Base-by-base conservation (phyloP, 2,113 vertebrate species). In the Corythornis cristatus region DNA sequence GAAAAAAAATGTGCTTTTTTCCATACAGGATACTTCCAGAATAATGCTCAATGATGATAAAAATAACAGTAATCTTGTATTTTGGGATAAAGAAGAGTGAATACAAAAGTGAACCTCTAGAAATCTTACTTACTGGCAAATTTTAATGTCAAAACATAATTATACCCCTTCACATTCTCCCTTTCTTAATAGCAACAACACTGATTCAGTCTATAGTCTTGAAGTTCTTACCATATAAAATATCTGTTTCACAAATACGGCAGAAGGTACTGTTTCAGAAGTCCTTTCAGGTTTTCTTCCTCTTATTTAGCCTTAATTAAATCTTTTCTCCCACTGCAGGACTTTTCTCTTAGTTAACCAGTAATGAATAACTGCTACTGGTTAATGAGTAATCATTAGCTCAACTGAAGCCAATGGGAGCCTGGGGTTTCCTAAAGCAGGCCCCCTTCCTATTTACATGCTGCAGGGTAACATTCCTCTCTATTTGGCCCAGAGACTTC, bases 301-400 rank as follows among this genome's bases (percentile, higher is more conserved):
- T 61, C 57, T 86, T 88, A 53, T 72, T 92, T 90, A 95, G 58
- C 62, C 74, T 89, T 90, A 93, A 94, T 96, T 94, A 94, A 90
- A 88, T 93, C 45, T 86, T 91, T 91, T 90, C 33, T 71, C 86
- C 86, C 83, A 82, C 83, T 95, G 71, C 83, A 93, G 81, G 88
- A 93, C 42, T 93, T 95, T 93, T 90, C 88, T 95, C 42, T 73
- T 62, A 90, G 92, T 96, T 95, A 94, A 92, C 93, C 81, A 90
- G 66, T 96, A 94, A 96, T 92, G 74, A 96, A 90, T 73, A 96
- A 94, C 81, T 93, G 92, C 84, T 96, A 93, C 86, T 84, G 54
- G 89, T 93, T 95, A 96, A 95, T 96, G 95, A 94, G 74, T 94
- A 96, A 95, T 96, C 81, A 87, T 96, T 96, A 94, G 81, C 56